These are phyloP conservation scores for Anguilla rostrata DNA, from an alignment of 2,113 vertebrate genomes.

Conservation along the genomic window DNA sequence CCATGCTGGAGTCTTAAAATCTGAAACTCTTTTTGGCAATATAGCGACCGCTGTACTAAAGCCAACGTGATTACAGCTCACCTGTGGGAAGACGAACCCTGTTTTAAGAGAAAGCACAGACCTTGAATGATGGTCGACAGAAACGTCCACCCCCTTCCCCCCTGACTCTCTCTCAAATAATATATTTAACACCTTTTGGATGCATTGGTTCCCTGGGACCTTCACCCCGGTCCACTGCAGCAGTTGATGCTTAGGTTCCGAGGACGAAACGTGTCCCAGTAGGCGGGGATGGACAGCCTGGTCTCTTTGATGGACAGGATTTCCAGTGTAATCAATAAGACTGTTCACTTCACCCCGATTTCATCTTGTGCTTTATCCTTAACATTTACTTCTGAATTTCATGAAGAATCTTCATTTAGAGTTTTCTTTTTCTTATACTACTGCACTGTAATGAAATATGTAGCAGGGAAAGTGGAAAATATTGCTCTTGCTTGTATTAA, in stretches of 20 bases:
- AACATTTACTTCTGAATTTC: background rate
- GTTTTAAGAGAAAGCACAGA: background rate
- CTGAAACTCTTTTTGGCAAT: background rate
- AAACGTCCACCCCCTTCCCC: background rate
- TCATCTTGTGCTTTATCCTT: background rate
- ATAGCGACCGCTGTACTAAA: background rate
- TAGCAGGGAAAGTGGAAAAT: background rate
- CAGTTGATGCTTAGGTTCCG: background rate
- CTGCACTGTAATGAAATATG: background rate
- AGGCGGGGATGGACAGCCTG: background rate
- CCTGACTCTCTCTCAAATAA: background rate
- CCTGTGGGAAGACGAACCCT: background rate
- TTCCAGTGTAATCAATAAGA: background rate
- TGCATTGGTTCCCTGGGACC: background rate
- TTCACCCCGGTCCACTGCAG: background rate
- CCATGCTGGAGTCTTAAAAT: background rate
- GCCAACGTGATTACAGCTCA: background rate
- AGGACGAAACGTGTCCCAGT: background rate
- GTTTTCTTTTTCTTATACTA: background rate
- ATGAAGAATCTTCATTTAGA: background rate
- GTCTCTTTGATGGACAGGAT: background rate
- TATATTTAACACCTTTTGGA: background rate
- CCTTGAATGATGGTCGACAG: background rate
- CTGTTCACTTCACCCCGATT: background rate
- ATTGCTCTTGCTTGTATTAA: background rate